Evolutionary conservation across 2,113 vertebrate species (phyloP), one percentile per base, ranked within the genome.

Genomic region (Ammodytes marinus): DNA sequence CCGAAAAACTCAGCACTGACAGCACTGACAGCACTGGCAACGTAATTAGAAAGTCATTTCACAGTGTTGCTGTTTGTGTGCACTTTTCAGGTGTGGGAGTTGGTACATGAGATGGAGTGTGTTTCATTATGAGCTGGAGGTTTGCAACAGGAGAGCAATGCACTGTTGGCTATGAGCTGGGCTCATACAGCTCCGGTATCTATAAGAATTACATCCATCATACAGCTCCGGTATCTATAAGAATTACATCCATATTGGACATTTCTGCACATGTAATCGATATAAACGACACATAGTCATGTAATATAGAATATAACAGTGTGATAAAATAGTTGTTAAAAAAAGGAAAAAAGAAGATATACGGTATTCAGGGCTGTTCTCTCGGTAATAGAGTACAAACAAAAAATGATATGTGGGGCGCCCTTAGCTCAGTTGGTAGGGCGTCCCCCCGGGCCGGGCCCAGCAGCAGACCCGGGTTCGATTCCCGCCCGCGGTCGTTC

Each of bases 21-120:
- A 27, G 27, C 27, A 27, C 45, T 40, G 70, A 74, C 79, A 46
- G 49, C 6, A 0, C 14, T 70, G 59, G 27, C 37, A 61, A 15
- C 11, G 3, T 50, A 53, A 57, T 79, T 68, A 73, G 46, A 64
- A 39, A 82, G 10, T 55, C 17, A 42, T 69, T 69, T 63, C 12
- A 47, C 42, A 42, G 15, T 37, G n/a, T 10, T 64, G 73, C 42
- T 17, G 9, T 12, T 53, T 39, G 11, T 14, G 46, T 8, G 4
- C 11, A 63, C 2, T 50, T n/a, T 69, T 43, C 5, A 2, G n/a
- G 2, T 47, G 59, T 49, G 27, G 43, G 37, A 69, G 50, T 64
- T 42, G 5, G 50, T 55, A 10, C 5, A 43, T 7, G 27, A 59
- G 50, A 19, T 64, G 43, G 43, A 67, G 4, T 27, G 45, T 46